phyloP scores from a whole-genome alignment of 2,113 vertebrate genomes.

The Struthio camelus region DNA sequence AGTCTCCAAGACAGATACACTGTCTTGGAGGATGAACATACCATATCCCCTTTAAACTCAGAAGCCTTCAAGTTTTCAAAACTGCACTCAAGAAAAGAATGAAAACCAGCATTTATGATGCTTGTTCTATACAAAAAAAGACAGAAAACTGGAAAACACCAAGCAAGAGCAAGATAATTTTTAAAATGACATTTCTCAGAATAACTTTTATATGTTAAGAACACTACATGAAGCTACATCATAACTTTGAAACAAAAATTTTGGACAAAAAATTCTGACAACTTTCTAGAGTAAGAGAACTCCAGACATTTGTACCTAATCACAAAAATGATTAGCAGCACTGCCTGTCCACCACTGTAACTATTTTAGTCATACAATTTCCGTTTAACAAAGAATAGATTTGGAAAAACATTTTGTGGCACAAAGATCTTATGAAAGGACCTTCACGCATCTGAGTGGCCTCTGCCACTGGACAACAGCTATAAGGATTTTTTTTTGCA shows the following conservation, averaged over 20 bases:
- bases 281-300: background rate
- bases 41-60: background rate
- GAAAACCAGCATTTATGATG: background rate
- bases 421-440: background rate
- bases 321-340: background rate
- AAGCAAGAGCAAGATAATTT: background rate
- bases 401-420: background rate
- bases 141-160: background rate
- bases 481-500: background rate
- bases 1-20: background rate
- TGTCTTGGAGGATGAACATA: background rate
- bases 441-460: background rate
- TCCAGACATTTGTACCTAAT: background rate
- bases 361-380: no score
- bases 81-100: background rate
- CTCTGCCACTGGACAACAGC: background rate
- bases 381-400: no score
- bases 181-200: background rate
- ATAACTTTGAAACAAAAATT: background rate
- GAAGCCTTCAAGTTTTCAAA: background rate
- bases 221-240: background rate
- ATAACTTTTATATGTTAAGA: background rate
- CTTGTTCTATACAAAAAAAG: background rate
- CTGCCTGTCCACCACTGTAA: background rate
- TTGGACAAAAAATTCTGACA: background rate